Conservation (phyloP, 2,797 vertebrate species). For the Schizothorax lantsangensis region DNA sequence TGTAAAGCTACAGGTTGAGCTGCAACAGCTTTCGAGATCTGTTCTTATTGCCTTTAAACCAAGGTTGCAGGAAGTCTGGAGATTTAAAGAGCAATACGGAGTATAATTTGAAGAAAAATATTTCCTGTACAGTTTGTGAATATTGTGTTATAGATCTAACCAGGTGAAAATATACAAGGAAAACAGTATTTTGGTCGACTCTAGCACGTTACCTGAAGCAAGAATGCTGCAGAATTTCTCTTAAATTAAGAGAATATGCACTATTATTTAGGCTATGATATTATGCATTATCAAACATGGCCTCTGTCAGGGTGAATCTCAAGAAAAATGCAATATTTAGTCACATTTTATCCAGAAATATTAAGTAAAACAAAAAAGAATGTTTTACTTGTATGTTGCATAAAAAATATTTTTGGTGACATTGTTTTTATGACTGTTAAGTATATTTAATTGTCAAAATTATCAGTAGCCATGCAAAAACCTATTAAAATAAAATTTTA, state of each 20-base stretch:
- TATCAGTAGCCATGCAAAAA: background rate
- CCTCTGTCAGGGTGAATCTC: conserved; percentile 25
- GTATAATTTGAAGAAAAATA: conserved; percentile 8
- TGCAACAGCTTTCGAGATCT: conserved; percentile 20
- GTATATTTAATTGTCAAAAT: background rate
- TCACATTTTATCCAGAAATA: background rate
- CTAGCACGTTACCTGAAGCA: conserved; percentile 27
- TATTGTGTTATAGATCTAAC: conserved; percentile 44
- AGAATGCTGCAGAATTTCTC: conserved; percentile 26
- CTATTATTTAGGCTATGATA: conserved; percentile 34
- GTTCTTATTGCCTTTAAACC: conserved; percentile 34
- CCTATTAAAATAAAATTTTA: too few relatives aligned
- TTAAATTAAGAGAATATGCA: conserved; percentile 43
- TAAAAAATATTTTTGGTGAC: background rate
- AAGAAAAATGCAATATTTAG: conserved; percentile 18
- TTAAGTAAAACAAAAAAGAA: background rate
- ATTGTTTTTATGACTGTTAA: background rate
- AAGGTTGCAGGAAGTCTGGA: conserved; percentile 19
- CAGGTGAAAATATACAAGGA: conserved; percentile 1
- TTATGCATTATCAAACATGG: conserved; percentile 35
- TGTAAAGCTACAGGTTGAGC: conserved; percentile 1
- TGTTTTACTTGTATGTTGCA: too few relatives aligned
- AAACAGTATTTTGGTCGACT: conserved; percentile 23
- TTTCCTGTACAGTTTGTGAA: conserved; percentile 41
- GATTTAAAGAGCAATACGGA: conserved; percentile 20